Conservation (phyloP, 2,113 vertebrate species). For the Romanogobio albipinnatus region DNA sequence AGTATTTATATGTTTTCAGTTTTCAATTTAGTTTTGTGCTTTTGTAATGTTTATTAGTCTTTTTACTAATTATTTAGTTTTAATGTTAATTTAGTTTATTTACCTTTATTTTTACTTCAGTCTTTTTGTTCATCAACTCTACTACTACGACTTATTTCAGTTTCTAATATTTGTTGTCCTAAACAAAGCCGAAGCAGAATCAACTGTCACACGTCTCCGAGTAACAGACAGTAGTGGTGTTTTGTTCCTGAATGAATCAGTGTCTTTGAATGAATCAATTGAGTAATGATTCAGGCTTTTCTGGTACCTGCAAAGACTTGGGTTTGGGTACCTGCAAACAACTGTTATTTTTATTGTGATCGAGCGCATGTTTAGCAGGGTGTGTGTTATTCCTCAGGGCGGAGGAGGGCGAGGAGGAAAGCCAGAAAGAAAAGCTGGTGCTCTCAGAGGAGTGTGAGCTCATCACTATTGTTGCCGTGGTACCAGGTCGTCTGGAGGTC, state of each 20-base stretch:
- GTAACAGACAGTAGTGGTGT: not conserved
- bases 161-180: not conserved
- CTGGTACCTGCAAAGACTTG: not conserved
- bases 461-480: constrained; percentile 89
- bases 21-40: not conserved
- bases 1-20: not conserved
- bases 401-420: constrained; percentile 88
- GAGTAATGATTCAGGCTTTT: not conserved
- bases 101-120: not conserved
- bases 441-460: constrained; percentile 95
- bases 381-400: constrained; percentile 67
- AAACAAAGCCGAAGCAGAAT: not conserved
- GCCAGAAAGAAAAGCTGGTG: constrained; percentile 90
- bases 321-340: not conserved
- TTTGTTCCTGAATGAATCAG: not conserved
- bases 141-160: not conserved
- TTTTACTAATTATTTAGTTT: not conserved
- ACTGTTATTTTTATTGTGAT: not conserved
- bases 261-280: not conserved
- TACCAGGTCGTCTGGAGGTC: constrained; percentile 90
- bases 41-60: not conserved
- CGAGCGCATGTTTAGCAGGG: not conserved
- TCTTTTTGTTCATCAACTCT: not conserved
- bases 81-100: too few relatives aligned
- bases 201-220: not conserved